Conservation (phyloP, 2,888 invertebrate species). For the Spilarctia lutea region DNA sequence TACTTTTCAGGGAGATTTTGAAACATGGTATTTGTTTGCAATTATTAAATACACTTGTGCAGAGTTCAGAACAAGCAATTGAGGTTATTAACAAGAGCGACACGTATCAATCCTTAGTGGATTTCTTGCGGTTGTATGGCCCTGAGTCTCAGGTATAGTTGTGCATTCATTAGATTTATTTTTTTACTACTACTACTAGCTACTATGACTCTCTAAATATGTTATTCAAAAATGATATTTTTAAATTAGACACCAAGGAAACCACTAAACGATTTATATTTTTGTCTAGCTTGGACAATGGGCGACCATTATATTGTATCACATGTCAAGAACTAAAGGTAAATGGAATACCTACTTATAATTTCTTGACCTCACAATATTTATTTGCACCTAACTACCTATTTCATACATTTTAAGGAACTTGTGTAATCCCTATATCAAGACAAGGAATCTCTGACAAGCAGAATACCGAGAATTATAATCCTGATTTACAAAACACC, state of each 20-base stretch:
- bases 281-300: slow-evolving; percentile 72
- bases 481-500: slow-evolving; percentile 25
- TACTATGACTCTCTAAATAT: too few relatives aligned
- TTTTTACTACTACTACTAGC: too few relatives aligned
- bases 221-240: too few relatives aligned
- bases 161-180: too few relatives aligned
- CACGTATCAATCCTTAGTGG: slow-evolving; percentile 54
- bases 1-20: slow-evolving; percentile 60
- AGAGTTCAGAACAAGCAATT: slow-evolving; percentile 50
- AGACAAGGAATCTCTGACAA: not conserved
- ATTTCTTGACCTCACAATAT: slow-evolving; percentile 4
- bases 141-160: slow-evolving; percentile 60
- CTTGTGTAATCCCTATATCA: not conserved
- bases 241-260: not conserved
- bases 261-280: not conserved
- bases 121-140: slow-evolving; percentile 60
- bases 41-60: slow-evolving; percentile 66
- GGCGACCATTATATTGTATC: slow-evolving; percentile 69
- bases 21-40: slow-evolving; percentile 66
- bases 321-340: slow-evolving; percentile 49
- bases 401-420: slow-evolving; percentile 9
- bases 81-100: slow-evolving; percentile 43
- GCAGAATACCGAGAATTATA: slow-evolving; percentile 3
- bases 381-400: not conserved
- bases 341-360: slow-evolving; percentile 10